Base-by-base conservation (phyloP, 1,140 invertebrate genomes). In the Scaptodrosophila lebanonensis region DNA sequence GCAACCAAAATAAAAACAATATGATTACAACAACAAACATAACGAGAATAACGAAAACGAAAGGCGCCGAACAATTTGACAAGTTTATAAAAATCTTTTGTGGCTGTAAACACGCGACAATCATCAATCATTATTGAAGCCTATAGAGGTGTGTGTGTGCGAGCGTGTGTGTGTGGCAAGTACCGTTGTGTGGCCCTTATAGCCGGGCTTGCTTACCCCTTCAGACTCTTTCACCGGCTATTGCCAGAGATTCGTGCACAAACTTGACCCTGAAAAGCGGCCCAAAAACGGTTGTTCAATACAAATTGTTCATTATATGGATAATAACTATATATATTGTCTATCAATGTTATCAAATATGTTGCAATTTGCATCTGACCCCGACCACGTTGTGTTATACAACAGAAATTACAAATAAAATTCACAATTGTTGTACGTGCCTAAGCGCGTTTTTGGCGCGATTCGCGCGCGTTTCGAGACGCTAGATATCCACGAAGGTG, bases 291-390 rank as follows among this genome's bases (percentile, higher is more conserved):
- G n/a, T n/a, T n/a, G n/a, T 8, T 3, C 13, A 32, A 40, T 39
- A 12, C 6, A 25, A 51, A 40, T 52, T 38, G 61, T 57, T 44
- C 62, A 66, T 62, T 48, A 71, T 49, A 47, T 36, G 17, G n/a
- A 27, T 33, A 15, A n/a, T 33, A 48, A 33, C 30, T 18, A 50
- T 20, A 18, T 33, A 12, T 36, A 13, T 12, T 27, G 32, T 38
- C 33, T 27, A 38, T 52, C 51, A 44, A 59, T 59, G 20, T 39
- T 30, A 32, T 12, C 32, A 51, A 33, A 54, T 62, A 45, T 82
- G 73, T 69, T 77, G 73, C 73, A 77, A 77, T 77, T 77, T 77
- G 72, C 71, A 76, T 77, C 67, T 73, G 73, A 73, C 73, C 73
- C 56, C 65, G 51, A 68, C 27, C 13, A 51, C n/a, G n/a, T n/a